Evolutionary conservation across 53 echinoderm and acorn worm genomes (phyloP).

Genomic region (Astropecten irregularis): DNA sequence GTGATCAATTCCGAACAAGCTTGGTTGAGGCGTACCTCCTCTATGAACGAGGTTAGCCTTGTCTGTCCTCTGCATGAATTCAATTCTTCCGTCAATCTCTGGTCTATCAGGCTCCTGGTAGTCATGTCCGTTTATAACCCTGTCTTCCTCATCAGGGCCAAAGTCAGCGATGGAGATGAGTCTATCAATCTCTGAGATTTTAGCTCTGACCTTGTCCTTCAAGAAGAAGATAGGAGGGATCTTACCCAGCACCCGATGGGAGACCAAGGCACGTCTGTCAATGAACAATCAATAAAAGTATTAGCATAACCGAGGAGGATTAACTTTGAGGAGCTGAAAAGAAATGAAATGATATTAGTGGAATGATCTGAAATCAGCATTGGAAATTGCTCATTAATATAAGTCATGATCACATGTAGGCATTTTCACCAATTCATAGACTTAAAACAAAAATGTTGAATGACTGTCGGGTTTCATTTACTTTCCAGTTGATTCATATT

Average conservation of each 20-base stretch:
- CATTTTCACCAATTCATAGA: too few relatives aligned
- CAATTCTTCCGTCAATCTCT: neutral
- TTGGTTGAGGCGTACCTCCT: slow-evolving; percentile 1
- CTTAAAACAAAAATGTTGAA: too few relatives aligned
- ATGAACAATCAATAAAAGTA: slow-evolving; percentile 13
- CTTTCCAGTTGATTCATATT: too few relatives aligned
- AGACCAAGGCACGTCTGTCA: slow-evolving; percentile 77
- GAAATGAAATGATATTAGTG: too few relatives aligned
- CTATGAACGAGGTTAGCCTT: too few relatives aligned
- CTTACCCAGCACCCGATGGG: slow-evolving; percentile 72
- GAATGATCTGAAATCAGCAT: too few relatives aligned
- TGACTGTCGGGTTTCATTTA: too few relatives aligned
- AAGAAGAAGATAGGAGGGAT: slow-evolving; percentile 80
- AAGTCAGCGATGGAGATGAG: slow-evolving; percentile 76
- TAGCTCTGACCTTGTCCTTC: slow-evolving; percentile 83
- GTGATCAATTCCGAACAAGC: slow-evolving; percentile 63
- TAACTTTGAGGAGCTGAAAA: neutral
- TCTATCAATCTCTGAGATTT: slow-evolving; percentile 73
- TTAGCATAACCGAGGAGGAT: neutral
- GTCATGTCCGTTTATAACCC: neutral
- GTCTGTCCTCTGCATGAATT: neutral
- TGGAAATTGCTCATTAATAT: too few relatives aligned
- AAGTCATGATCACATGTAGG: too few relatives aligned
- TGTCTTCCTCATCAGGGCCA: slow-evolving; percentile 54
- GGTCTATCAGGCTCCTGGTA: neutral